These are phyloP conservation scores for Lepidothrix coronata DNA, from an alignment of 2,113 vertebrate species.

Conservation along the genomic window DNA sequence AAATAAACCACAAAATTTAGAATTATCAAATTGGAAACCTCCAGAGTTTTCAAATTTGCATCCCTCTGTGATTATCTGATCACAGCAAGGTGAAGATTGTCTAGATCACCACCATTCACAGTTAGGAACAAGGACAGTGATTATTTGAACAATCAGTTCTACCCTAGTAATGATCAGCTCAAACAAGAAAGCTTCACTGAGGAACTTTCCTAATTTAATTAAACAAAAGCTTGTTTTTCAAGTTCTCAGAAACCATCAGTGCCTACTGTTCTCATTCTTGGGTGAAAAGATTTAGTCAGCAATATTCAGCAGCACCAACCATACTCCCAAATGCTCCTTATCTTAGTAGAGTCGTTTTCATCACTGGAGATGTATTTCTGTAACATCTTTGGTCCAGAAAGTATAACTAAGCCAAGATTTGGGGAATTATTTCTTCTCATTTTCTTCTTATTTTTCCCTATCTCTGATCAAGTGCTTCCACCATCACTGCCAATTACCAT, in stretches of 20 bases:
- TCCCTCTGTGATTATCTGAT: neutral
- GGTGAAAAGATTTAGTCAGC: neutral
- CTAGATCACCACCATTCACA: neutral
- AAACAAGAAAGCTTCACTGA: neutral
- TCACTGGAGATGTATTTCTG: neutral
- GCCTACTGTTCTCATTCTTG: neutral
- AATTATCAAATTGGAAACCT: neutral
- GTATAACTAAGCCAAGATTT: neutral
- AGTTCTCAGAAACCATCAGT: neutral
- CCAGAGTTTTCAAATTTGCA: neutral
- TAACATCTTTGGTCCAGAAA: neutral
- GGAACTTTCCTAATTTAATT: neutral
- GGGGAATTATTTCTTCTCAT: neutral
- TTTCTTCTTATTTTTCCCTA: neutral
- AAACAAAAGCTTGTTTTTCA: neutral
- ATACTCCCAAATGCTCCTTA: neutral
- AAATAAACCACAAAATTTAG: neutral
- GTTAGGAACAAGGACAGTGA: neutral
- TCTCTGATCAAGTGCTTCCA: neutral
- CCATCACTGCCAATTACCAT: neutral
- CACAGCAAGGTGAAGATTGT: neutral
- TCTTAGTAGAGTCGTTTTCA: neutral
- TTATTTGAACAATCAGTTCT: neutral
- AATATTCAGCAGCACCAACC: neutral
- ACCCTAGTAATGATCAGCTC: neutral